phyloP scores from a whole-genome alignment of 2,888 invertebrate genomes.

The Aromia moschata region DNA sequence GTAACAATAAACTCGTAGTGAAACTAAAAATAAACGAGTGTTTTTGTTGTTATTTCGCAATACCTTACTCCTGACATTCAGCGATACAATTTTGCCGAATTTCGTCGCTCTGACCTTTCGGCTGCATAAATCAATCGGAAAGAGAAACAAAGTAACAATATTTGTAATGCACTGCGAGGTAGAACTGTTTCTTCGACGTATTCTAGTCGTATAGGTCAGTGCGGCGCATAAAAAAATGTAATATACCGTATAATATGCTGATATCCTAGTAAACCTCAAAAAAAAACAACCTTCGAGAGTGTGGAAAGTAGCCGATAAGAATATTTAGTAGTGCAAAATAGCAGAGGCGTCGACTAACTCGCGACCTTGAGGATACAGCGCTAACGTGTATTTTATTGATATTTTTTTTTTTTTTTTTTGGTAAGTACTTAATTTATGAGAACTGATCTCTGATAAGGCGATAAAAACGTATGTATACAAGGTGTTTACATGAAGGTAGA shows the following conservation, averaged over 20 bases:
- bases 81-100: too few relatives aligned
- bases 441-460: constrained; percentile 16
- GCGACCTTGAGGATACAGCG: constrained; percentile 4
- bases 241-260: neutral
- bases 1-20: too few relatives aligned
- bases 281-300: constrained; percentile 9
- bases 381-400: constrained; percentile 12
- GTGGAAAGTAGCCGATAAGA: constrained; percentile 17
- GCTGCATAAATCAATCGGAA: too few relatives aligned
- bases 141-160: too few relatives aligned
- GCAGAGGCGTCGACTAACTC: neutral
- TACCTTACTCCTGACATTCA: too few relatives aligned
- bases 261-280: constrained; percentile 6
- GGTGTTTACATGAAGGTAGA: too few relatives aligned
- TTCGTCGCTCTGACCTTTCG: too few relatives aligned
- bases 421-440: too few relatives aligned
- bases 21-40: too few relatives aligned
- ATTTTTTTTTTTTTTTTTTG: too few relatives aligned
- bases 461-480: constrained; percentile 8
- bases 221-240: neutral
- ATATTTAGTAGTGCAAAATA: constrained; percentile 3
- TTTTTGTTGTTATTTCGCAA: too few relatives aligned
- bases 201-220: constrained; percentile 3
- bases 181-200: neutral
- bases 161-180: too few relatives aligned